These are phyloP conservation scores for Latheticus oryzae DNA, from an alignment of 2,888 invertebrate species.

Conservation along the genomic window DNA sequence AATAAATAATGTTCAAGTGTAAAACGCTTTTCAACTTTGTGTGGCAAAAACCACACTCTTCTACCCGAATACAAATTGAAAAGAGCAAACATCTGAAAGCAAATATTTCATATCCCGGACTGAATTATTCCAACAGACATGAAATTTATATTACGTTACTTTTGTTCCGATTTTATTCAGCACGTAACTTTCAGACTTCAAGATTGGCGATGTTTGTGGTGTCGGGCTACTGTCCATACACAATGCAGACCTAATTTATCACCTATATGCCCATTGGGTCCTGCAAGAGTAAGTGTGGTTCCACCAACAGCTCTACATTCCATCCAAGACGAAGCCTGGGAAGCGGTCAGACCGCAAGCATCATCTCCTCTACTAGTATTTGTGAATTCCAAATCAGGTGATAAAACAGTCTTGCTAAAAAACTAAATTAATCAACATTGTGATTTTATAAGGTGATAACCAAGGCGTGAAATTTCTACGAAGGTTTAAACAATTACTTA, in stretches of 20 bases:
- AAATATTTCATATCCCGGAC: too few relatives aligned
- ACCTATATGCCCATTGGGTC: slow-evolving; percentile 87
- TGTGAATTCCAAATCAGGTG: slow-evolving; percentile 94
- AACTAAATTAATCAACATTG: neutral
- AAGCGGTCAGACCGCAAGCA: slow-evolving; percentile 78
- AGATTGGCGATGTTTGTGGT: slow-evolving; percentile 98
- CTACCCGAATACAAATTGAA: too few relatives aligned
- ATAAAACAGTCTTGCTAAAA: slow-evolving; percentile 6
- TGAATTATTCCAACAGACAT: too few relatives aligned
- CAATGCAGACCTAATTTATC: slow-evolving; percentile 85
- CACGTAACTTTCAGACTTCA: slow-evolving; percentile 82
- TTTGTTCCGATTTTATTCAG: too few relatives aligned
- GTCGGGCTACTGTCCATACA: slow-evolving; percentile 91
- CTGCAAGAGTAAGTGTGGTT: slow-evolving; percentile 90
- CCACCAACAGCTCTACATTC: slow-evolving; percentile 94
- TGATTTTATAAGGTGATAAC: slow-evolving; percentile 81
- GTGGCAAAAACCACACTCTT: too few relatives aligned
- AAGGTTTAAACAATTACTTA: slow-evolving; percentile 93
- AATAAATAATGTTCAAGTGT: too few relatives aligned
- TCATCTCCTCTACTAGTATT: slow-evolving; percentile 89
- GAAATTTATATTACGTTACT: too few relatives aligned
- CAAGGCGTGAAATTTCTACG: slow-evolving; percentile 96
- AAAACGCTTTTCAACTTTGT: too few relatives aligned
- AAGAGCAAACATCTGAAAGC: too few relatives aligned
- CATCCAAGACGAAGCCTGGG: slow-evolving; percentile 94